Conservation (phyloP, 2,113 vertebrate genomes). For the Bucco capensis region DNA sequence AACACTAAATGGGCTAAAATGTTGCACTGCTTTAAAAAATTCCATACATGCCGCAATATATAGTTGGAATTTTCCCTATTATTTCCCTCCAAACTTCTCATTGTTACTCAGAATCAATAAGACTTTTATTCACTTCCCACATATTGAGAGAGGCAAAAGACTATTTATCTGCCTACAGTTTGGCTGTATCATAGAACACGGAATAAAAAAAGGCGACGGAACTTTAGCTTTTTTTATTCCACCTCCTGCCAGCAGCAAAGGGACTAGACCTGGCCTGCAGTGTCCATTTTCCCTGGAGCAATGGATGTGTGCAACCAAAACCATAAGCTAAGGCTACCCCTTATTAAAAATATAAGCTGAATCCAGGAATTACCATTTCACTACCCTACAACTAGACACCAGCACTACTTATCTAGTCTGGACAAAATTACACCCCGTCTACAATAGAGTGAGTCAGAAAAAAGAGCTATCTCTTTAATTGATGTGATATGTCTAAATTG, state of each 20-base stretch:
- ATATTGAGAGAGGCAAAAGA: background rate
- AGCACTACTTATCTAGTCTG: background rate
- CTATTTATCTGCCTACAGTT: background rate
- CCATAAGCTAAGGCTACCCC: background rate
- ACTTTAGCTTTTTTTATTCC: background rate
- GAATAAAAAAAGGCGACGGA: accelerated
- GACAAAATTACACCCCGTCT: constrained; percentile 15
- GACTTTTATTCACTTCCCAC: background rate
- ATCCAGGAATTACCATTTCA: background rate
- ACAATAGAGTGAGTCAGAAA: background rate
- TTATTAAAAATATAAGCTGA: background rate
- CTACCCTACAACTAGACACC: background rate
- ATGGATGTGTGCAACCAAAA: background rate
- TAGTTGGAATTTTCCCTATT: background rate
- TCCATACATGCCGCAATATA: background rate
- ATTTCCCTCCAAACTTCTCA: background rate
- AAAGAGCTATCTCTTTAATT: constrained; percentile 30
- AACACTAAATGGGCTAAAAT: background rate
- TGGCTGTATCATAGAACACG: background rate
- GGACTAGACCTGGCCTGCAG: background rate
- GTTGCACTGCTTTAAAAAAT: background rate
- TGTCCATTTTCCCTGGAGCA: background rate
- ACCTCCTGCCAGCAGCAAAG: background rate
- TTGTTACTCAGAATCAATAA: background rate
- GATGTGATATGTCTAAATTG: background rate